These are phyloP conservation scores for Dolichallabes microphthalmus DNA, from an alignment of 2,113 vertebrate genomes.

Conservation along the genomic window DNA sequence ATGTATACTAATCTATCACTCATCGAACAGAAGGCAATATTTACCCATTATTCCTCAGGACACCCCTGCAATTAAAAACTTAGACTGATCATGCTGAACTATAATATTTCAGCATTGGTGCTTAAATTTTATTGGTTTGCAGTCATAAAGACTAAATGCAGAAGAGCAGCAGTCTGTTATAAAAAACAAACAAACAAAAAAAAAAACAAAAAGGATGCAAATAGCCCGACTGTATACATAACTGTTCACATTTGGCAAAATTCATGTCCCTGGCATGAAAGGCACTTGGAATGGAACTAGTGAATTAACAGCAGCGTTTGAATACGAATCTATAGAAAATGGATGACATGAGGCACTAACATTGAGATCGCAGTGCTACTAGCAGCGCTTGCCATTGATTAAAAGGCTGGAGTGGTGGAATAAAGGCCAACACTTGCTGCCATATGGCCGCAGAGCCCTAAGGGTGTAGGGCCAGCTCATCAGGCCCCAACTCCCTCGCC, in stretches of 20 bases:
- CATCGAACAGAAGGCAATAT: conserved; percentile 50
- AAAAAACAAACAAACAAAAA: too few relatives aligned
- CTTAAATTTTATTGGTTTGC: conserved; percentile 26
- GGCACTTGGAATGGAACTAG: conserved; percentile 40
- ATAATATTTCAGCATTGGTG: conserved; percentile 30
- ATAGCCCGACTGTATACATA: conserved; percentile 32
- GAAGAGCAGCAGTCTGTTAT: conserved; percentile 12
- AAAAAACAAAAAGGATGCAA: conserved; percentile 24
- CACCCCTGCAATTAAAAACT: conserved; percentile 43
- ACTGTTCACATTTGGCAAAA: conserved; percentile 36
- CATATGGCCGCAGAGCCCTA: conserved; percentile 92
- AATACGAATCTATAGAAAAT: conserved; percentile 60
- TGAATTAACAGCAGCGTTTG: conserved; percentile 47
- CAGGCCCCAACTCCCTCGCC: conserved; percentile 82
- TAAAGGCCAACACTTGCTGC: conserved; percentile 79
- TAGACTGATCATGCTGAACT: conserved; percentile 22
- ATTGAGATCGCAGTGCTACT: conserved; percentile 55
- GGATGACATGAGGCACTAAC: conserved; percentile 52
- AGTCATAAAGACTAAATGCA: conserved; percentile 46
- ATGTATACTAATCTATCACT: conserved; percentile 45
- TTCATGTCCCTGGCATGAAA: conserved; percentile 24
- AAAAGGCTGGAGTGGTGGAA: conserved; percentile 77
- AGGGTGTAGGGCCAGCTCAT: conserved; percentile 82
- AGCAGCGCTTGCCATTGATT: conserved; percentile 77
- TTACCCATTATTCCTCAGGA: conserved; percentile 45